phyloP scores from a whole-genome alignment of 2,888 invertebrate genomes.

The Macaria notata region DNA sequence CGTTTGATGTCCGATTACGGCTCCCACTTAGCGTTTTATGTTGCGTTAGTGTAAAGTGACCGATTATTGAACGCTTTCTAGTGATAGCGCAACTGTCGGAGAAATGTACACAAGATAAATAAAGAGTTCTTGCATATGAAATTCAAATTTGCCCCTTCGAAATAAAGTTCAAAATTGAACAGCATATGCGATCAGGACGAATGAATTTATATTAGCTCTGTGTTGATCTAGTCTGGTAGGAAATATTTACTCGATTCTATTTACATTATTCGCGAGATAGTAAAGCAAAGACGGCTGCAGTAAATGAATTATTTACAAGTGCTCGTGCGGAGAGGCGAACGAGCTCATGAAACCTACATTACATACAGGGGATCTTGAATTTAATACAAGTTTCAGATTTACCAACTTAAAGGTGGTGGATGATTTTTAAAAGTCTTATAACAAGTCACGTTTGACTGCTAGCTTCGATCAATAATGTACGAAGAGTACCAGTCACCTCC shows the following conservation, averaged over 20 bases:
- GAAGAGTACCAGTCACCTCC: too few relatives aligned
- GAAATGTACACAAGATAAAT: slow-evolving; percentile 15
- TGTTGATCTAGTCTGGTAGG: slow-evolving; percentile 11
- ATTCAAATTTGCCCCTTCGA: background rate
- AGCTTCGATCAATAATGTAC: too few relatives aligned
- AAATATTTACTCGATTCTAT: slow-evolving; percentile 17
- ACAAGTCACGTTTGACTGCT: too few relatives aligned
- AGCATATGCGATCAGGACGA: background rate
- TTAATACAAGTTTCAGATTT: too few relatives aligned
- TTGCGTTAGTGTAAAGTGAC: slow-evolving; percentile 54
- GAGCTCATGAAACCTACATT: slow-evolving; percentile 6
- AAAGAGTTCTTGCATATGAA: background rate
- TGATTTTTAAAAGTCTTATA: too few relatives aligned
- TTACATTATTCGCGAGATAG: slow-evolving; percentile 18
- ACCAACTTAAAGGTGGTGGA: too few relatives aligned
- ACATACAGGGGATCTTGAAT: too few relatives aligned
- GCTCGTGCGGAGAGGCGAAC: slow-evolving; percentile 2
- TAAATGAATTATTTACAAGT: slow-evolving; percentile 12
- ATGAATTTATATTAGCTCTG: background rate
- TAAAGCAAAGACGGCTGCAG: slow-evolving; percentile 11
- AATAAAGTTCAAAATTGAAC: slow-evolving; percentile 3
- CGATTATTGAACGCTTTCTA: slow-evolving; percentile 58
- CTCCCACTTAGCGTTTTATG: slow-evolving; percentile 55
- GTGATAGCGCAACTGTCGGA: slow-evolving; percentile 22
- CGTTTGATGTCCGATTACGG: slow-evolving; percentile 59